phyloP scores from a whole-genome alignment of 53 echinoderm and acorn worm genomes.

The Patiria pectinifera region DNA sequence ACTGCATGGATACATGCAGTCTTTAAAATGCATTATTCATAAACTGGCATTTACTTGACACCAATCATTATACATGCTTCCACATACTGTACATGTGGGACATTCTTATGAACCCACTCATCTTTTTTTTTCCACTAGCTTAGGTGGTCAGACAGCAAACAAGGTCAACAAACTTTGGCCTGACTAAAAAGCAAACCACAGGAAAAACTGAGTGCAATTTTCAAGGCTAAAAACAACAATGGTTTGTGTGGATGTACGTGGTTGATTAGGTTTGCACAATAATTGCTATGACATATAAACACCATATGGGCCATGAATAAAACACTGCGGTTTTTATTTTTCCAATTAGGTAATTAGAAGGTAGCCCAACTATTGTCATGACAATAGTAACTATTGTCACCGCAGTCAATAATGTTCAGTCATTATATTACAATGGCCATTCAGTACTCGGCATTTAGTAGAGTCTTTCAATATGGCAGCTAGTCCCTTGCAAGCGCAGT shows the following conservation, averaged over 20 bases:
- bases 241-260: background rate
- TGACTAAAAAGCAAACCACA: background rate
- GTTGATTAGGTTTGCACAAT: background rate
- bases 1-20: background rate
- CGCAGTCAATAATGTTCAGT: too few species aligned
- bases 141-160: background rate
- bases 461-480: too few species aligned
- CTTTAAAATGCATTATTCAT: background rate
- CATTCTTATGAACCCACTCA: background rate
- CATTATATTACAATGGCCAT: too few species aligned
- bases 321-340: too few species aligned
- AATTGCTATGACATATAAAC: too few species aligned
- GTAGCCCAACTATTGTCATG: too few species aligned
- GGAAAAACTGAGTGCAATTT: background rate
- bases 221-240: background rate
- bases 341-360: too few species aligned
- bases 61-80: background rate
- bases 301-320: too few species aligned
- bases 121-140: background rate
- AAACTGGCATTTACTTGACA: background rate
- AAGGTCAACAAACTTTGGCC: constrained; percentile 14
- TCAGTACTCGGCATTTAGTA: too few species aligned
- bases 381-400: too few species aligned
- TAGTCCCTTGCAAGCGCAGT: too few species aligned
- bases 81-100: background rate